phyloP scores from a whole-genome alignment of 2,888 invertebrate genomes.

The Temnothorax rugatulus region DNA sequence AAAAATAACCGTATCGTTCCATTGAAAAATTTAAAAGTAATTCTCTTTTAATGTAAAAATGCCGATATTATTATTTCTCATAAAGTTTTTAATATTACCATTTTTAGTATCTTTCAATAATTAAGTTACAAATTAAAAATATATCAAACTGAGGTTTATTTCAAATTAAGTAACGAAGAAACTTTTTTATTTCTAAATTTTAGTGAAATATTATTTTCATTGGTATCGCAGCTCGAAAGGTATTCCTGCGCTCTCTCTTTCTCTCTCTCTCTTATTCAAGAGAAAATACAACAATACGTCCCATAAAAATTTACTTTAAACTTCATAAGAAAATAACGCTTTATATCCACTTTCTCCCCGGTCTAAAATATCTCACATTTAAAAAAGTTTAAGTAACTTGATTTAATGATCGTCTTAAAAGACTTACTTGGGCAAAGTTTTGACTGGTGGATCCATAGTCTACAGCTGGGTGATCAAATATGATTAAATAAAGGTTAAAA shows the following conservation, averaged over 20 bases:
- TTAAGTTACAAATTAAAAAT: not conserved
- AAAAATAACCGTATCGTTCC: not conserved
- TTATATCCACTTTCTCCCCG: not conserved
- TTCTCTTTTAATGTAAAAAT: not conserved
- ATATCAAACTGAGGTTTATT: not conserved
- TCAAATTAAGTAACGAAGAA: conserved; percentile 17
- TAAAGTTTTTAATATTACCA: not conserved
- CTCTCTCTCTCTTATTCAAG: not conserved
- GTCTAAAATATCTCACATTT: not conserved
- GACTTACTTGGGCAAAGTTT: not conserved
- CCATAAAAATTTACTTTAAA: conserved; percentile 5
- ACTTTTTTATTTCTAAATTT: not conserved
- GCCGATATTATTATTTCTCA: not conserved
- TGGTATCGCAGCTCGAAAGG: not conserved
- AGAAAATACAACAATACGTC: not conserved
- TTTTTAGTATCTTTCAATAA: not conserved
- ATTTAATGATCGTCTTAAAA: conserved; percentile 29
- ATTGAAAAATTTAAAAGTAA: not conserved
- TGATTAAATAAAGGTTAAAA: conserved; percentile 11
- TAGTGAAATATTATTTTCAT: not conserved
- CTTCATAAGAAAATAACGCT: not conserved
- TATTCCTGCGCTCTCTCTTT: not conserved
- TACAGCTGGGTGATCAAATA: conserved; percentile 7
- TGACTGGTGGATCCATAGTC: not conserved
- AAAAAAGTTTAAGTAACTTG: conserved; percentile 8